Percentiles rank a stretch among this genome's conserved stretches.
phyloP scores from a whole-genome alignment of 2,113 vertebrate genomes.

The Oryzias javanicus region DNA sequence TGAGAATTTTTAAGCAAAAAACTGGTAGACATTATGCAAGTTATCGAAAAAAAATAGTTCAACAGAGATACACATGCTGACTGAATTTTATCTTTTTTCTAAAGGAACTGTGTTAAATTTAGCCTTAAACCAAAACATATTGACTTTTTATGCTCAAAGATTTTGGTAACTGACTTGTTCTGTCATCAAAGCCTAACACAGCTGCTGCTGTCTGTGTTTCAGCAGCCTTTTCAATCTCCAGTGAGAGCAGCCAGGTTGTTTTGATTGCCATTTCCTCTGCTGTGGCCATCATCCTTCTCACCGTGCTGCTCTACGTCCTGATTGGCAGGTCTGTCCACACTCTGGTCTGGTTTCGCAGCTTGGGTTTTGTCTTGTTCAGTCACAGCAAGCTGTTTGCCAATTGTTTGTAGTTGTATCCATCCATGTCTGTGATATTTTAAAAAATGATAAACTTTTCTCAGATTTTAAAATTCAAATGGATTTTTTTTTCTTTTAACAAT shows the following conservation, averaged over 20 bases:
- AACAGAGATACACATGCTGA: too few species aligned
- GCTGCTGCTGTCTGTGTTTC: constrained; percentile 39
- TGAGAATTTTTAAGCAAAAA: too few species aligned
- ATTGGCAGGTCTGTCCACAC: constrained; percentile 87
- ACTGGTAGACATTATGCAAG: too few species aligned
- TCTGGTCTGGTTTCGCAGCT: neutral
- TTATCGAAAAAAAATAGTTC: too few species aligned
- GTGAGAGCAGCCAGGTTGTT: constrained; percentile 94
- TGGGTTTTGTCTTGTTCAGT: neutral
- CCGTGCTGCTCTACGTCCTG: constrained; percentile 89
- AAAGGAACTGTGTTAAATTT: neutral
- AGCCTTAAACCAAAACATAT: neutral
- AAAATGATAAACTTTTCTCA: too few species aligned
- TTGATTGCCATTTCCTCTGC: constrained; percentile 94
- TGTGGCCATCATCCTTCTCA: constrained; percentile 92
- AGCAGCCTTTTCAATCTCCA: constrained; percentile 95
- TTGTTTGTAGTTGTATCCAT: neutral
- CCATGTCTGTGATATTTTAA: too few species aligned
- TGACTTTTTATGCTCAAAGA: neutral
- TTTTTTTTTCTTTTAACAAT: neutral
- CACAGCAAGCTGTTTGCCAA: neutral
- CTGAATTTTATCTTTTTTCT: neutral
- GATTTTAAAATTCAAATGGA: neutral
- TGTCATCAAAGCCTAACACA: neutral
- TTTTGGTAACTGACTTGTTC: neutral